phyloP scores from a whole-genome alignment of 2,113 vertebrate genomes.

The Pimephales promelas region DNA sequence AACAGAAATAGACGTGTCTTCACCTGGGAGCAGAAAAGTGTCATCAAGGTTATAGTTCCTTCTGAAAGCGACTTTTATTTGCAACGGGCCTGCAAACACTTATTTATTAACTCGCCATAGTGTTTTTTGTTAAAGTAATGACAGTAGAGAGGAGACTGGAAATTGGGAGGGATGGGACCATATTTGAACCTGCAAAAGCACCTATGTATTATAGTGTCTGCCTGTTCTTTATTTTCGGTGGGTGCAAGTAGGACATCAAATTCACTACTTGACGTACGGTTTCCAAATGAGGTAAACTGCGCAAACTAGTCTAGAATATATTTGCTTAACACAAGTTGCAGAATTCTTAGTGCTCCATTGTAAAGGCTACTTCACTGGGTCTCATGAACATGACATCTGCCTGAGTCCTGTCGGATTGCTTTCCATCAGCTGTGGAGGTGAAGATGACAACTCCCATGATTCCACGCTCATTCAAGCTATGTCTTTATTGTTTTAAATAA shows the following conservation, averaged over 20 bases:
- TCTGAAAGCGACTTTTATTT: background rate
- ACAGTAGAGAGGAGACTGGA: background rate
- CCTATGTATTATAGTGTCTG: background rate
- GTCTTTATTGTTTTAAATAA: too few relatives aligned
- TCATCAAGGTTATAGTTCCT: background rate
- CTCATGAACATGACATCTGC: background rate
- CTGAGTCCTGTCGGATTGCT: too few relatives aligned
- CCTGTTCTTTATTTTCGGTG: background rate
- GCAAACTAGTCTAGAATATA: background rate
- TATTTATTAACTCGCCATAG: background rate
- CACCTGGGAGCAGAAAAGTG: background rate
- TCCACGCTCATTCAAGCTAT: too few relatives aligned
- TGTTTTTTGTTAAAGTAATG: too few relatives aligned
- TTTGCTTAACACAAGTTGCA: background rate
- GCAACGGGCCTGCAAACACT: background rate
- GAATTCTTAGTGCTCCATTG: background rate
- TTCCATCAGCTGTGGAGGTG: too few relatives aligned
- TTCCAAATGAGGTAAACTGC: background rate
- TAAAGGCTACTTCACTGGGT: background rate
- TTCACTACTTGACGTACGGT: background rate
- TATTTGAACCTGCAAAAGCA: background rate
- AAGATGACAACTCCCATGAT: too few relatives aligned
- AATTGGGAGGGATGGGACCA: background rate
- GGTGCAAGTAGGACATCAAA: background rate
- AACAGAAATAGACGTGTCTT: constrained; percentile 3